phyloP scores from a whole-genome alignment of 92 coral and sea anemone species.

The Muricea muricata region DNA sequence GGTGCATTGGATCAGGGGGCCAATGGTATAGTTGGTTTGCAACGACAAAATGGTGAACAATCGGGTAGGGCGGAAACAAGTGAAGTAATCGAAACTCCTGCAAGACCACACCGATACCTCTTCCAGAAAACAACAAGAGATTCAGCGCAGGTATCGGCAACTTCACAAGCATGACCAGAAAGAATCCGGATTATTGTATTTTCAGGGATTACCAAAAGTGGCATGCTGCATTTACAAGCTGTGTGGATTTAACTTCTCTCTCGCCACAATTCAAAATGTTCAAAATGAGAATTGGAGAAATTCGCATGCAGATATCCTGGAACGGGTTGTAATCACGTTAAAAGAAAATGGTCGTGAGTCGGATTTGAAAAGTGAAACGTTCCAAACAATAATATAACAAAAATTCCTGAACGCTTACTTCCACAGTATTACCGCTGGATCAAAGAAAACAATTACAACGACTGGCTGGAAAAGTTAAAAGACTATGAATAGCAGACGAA shows the following conservation, averaged over 20 bases:
- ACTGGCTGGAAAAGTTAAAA: conserved; percentile 57
- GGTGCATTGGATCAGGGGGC: not conserved
- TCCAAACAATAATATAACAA: not conserved
- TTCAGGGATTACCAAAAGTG: too few relatives aligned
- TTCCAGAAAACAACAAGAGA: too few relatives aligned
- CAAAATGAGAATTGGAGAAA: conserved; percentile 34
- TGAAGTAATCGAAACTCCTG: conserved; percentile 63
- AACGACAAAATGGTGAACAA: not conserved
- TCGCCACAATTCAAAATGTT: too few relatives aligned
- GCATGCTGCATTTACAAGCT: too few relatives aligned
- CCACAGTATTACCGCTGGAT: conserved; percentile 55
- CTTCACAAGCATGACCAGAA: too few relatives aligned
- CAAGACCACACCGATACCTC: too few relatives aligned
- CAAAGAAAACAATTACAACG: conserved; percentile 45
- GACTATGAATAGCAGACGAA: conserved; percentile 68
- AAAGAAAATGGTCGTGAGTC: conserved; percentile 1
- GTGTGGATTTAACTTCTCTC: too few relatives aligned
- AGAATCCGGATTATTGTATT: too few relatives aligned
- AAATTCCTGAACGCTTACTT: conserved; percentile 56
- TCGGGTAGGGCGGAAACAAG: not conserved
- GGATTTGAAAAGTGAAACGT: conserved; percentile 1
- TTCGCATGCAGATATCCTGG: conserved; percentile 15
- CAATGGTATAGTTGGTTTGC: not conserved
- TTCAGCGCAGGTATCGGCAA: too few relatives aligned
- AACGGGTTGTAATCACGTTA: conserved; percentile 10